These are phyloP conservation scores for Scaptomyza parva DNA, from an alignment of 2,888 invertebrate genomes.

Conservation along the genomic window DNA sequence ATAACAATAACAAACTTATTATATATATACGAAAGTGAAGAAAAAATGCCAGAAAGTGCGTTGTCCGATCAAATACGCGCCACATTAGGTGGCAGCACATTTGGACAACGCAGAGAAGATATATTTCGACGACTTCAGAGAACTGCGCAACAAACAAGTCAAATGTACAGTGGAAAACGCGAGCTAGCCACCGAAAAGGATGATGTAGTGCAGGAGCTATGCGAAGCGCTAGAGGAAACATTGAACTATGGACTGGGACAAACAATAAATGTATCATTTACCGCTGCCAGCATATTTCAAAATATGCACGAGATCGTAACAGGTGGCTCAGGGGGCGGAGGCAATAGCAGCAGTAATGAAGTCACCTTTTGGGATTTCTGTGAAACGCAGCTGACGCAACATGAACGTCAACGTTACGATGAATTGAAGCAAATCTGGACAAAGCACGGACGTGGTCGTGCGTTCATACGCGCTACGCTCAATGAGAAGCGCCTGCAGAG, in stretches of 20 bases:
- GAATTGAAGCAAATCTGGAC: constrained; percentile 89
- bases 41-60: constrained; percentile 61
- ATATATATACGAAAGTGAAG: constrained; percentile 12
- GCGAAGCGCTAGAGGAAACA: constrained; percentile 91
- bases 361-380: constrained; percentile 92
- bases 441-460: constrained; percentile 87
- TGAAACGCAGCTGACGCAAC: constrained; percentile 92
- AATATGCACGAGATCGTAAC: constrained; percentile 91
- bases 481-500: constrained; percentile 96
- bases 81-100: constrained; percentile 64
- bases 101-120: constrained; percentile 77
- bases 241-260: constrained; percentile 91
- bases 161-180: constrained; percentile 93
- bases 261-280: constrained; percentile 83
- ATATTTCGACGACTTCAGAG: constrained; percentile 81
- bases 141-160: constrained; percentile 87
- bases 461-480: constrained; percentile 94
- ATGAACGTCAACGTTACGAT: constrained; percentile 94
- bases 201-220: constrained; percentile 86
- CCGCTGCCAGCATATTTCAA: constrained; percentile 85
- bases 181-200: constrained; percentile 97
- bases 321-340: constrained; percentile 71
- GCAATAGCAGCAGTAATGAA: constrained; percentile 54
- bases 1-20: constrained; percentile 38
- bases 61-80: constrained; percentile 51